These are phyloP conservation scores for Troides oblongomaculatus DNA, from an alignment of 2,888 invertebrate species.

Conservation along the genomic window DNA sequence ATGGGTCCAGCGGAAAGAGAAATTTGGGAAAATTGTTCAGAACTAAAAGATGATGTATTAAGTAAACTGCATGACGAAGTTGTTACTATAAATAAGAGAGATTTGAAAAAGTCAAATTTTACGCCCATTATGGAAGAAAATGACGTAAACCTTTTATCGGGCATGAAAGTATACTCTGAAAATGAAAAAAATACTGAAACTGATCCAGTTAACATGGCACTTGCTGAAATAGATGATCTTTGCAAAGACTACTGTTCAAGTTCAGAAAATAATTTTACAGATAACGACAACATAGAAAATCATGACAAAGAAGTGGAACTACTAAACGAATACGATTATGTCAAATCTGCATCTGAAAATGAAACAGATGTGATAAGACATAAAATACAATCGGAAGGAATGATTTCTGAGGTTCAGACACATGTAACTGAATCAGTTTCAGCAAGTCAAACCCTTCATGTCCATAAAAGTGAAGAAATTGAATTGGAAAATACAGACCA, in stretches of 20 bases:
- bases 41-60: constrained; percentile 46
- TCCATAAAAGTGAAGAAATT: constrained; percentile 36
- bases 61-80: constrained; percentile 50
- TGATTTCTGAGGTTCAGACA: constrained; percentile 79
- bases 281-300: constrained; percentile 41
- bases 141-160: constrained; percentile 57
- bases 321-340: constrained; percentile 48
- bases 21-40: constrained; percentile 63
- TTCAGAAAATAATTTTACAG: constrained; percentile 50
- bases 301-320: constrained; percentile 41
- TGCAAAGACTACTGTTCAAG: constrained; percentile 63
- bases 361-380: constrained; percentile 77
- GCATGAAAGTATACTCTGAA: constrained; percentile 49
- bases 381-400: constrained; percentile 58
- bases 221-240: constrained; percentile 70
- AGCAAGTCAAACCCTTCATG: constrained; percentile 74
- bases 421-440: constrained; percentile 76
- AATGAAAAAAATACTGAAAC: constrained; percentile 54
- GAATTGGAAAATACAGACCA: constrained; percentile 39
- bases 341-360: constrained; percentile 75
- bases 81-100: constrained; percentile 45
- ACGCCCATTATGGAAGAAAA: constrained; percentile 73
- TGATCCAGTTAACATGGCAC: constrained; percentile 68
- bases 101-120: constrained; percentile 56
- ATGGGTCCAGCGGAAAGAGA: constrained; percentile 75